Conservation (phyloP, 2,888 invertebrate species). For the Morinoia aosen region DNA sequence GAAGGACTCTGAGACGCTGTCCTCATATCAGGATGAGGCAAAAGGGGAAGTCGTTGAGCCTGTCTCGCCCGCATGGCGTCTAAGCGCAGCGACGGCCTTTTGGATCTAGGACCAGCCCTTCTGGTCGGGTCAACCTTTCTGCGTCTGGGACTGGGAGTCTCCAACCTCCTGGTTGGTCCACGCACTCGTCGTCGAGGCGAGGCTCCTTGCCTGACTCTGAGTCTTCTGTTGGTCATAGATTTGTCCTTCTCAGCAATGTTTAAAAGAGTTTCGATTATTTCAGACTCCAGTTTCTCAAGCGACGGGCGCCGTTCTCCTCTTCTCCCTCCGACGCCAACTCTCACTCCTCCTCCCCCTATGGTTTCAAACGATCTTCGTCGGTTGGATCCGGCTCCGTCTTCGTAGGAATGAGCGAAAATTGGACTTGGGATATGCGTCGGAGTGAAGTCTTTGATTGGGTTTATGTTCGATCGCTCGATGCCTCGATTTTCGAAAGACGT, state of each 20-base stretch:
- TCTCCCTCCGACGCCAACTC: not conserved
- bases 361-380: not conserved
- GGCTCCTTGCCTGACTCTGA: not conserved
- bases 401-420: conserved; percentile 20
- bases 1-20: not conserved
- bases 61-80: not conserved
- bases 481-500: conserved; percentile 2
- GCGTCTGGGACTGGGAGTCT: not conserved
- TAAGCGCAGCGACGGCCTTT: not conserved
- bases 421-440: conserved; percentile 34
- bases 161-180: conserved; percentile 22
- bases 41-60: not conserved
- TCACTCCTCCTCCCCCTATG: not conserved
- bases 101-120: not conserved
- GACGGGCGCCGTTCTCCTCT: conserved; percentile 25
- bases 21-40: not conserved
- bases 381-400: not conserved
- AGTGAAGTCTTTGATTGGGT: not conserved
- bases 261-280: conserved; percentile 42
- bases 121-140: not conserved
- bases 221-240: not conserved
- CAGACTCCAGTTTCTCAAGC: conserved; percentile 41
- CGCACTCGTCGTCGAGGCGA: not conserved
- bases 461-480: conserved; percentile 9
- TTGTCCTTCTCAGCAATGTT: conserved; percentile 40